Conservation (phyloP, 2,113 vertebrate genomes). For the Eleginops maclovinus region DNA sequence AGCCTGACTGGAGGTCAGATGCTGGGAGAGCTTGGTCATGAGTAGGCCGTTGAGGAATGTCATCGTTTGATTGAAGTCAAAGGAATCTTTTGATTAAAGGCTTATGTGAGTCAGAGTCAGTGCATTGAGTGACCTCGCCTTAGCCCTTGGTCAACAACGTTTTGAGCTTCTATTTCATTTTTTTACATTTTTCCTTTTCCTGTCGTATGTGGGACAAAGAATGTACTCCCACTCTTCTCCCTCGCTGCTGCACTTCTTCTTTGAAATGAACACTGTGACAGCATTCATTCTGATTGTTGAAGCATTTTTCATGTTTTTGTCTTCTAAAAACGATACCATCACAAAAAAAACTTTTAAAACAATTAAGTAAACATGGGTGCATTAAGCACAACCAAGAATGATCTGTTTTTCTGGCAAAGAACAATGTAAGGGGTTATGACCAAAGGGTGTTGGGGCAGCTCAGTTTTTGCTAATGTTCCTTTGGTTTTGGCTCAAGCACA, state of each 20-base stretch:
- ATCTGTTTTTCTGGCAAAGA: constrained; percentile 31
- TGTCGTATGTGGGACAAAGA: constrained; percentile 47
- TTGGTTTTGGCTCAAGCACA: constrained; percentile 42
- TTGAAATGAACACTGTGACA: constrained; percentile 22
- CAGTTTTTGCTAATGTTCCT: constrained; percentile 40
- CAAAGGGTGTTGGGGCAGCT: constrained; percentile 29
- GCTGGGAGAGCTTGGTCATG: constrained; percentile 48
- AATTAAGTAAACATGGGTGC: background rate
- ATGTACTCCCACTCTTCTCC: constrained; percentile 35
- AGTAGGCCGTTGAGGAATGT: constrained; percentile 69
- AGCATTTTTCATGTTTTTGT: background rate
- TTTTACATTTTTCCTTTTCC: constrained; percentile 50
- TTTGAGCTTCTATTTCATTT: constrained; percentile 53
- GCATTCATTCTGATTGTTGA: background rate
- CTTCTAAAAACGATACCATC: background rate
- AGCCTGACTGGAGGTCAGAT: constrained; percentile 57
- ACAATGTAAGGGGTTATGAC: constrained; percentile 12
- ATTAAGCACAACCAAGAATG: constrained; percentile 1
- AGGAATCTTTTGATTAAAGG: constrained; percentile 57
- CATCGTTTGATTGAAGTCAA: constrained; percentile 56
- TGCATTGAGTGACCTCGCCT: constrained; percentile 44
- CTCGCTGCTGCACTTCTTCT: constrained; percentile 5
- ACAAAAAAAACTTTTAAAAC: background rate
- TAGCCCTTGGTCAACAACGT: constrained; percentile 42
- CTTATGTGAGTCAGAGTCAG: constrained; percentile 45